phyloP scores from a whole-genome alignment of 2,797 vertebrate genomes.

The Molossus molossus region DNA sequence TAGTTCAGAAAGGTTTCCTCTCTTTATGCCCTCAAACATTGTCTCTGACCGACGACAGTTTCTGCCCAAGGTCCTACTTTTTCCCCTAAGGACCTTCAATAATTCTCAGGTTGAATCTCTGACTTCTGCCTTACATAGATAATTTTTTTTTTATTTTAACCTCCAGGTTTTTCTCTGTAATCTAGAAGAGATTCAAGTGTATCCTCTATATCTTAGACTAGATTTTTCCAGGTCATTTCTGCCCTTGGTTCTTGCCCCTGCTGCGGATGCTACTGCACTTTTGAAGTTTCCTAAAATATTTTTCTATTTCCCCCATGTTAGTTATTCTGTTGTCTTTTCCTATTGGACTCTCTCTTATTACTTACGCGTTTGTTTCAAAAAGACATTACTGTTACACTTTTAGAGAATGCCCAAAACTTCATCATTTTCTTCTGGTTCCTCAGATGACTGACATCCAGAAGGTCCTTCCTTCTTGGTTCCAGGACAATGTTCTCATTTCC shows the following conservation, averaged over 20 bases:
- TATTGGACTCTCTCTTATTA: background rate
- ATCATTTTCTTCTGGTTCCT: constrained; percentile 56
- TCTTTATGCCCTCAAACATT: background rate
- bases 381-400: constrained; percentile 22
- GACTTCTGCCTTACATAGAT: background rate
- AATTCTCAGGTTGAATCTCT: constrained; percentile 2
- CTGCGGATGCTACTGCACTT: background rate
- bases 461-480: background rate
- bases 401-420: background rate
- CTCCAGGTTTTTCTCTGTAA: background rate
- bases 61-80: background rate
- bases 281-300: constrained; percentile 39
- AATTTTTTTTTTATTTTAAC: constrained; percentile 27
- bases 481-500: background rate
- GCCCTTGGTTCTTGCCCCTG: background rate
- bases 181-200: background rate
- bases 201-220: background rate
- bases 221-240: constrained; percentile 5
- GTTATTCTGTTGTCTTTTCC: background rate
- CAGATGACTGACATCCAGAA: background rate
- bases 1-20: background rate
- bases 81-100: background rate
- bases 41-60: background rate
- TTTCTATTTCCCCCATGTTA: constrained; percentile 19
- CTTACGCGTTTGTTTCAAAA: constrained; percentile 55